Base-by-base conservation (phyloP, 2,888 invertebrate species). In the Caenorhabditis sp. region DNA sequence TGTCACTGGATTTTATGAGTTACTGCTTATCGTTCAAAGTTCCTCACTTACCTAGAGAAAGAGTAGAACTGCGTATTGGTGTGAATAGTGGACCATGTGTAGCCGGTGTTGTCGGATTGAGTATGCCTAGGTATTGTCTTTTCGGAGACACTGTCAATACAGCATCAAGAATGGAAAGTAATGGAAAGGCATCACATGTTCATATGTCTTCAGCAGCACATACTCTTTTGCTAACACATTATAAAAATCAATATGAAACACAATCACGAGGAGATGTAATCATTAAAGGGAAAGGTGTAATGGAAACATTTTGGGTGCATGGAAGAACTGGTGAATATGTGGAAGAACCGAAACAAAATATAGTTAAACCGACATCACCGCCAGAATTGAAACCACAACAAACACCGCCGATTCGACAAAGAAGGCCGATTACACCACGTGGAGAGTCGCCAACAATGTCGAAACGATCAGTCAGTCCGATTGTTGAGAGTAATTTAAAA, bases 81-180 rank as follows among this genome's bases (percentile, higher is more conserved):
- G 73, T 86, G 23, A 84, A 86, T 63, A 80, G 81, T 25, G 79
- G 50, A 23, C 70, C 70, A 3, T 77, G 78, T 66, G 84, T 84
- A 4, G 80, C 84, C 0, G 84, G 84, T 58, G 84, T 84, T 0
- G 84, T 84, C 4, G 84, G 84, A 0, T 31, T 83, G 57, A 77
- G 83, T 12, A 85, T 86, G 85, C 85, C 85, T 0, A 63, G 85
- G 7, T 85, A 85, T 58, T 85, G 85, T 66, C 70, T 85, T 7
- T 86, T 86, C 63, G 86, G 86, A 1, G 86, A 86, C 61, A 84
- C 84, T 1, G 83, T 86, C 5, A 86, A 86, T 61, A 86, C 85
- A 10, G 86, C 86, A 20, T 78, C 78, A 0, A 64, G 86, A 20
- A 86, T 86, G 85, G 86, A 86, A 65, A 78, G 77, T 63, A 83